A percentile compares a stretch with the other conserved stretches of the same genome.
phyloP scores from a whole-genome alignment of 2,113 vertebrate species.

The Callionymus lyra region DNA sequence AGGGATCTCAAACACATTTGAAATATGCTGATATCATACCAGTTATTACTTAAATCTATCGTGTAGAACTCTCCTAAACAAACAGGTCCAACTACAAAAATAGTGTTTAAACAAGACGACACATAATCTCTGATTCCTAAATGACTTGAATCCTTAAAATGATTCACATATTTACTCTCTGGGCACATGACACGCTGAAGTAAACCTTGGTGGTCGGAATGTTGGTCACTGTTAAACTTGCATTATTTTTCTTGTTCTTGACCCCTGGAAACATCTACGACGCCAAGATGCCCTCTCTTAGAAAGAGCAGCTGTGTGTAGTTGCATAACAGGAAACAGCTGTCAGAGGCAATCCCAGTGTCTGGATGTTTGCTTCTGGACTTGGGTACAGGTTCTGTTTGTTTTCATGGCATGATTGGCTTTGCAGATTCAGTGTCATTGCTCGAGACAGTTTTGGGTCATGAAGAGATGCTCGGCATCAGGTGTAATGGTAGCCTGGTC shows the following conservation, averaged over 20 bases:
- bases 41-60: no score
- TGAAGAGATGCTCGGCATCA: slow-evolving; percentile 24
- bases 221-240: slow-evolving; percentile 68
- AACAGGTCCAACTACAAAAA: no score
- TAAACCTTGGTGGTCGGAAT: slow-evolving; percentile 68
- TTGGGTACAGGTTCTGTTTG: slow-evolving; percentile 62
- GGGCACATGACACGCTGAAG: slow-evolving; percentile 25
- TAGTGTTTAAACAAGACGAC: no score
- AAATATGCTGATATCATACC: no score
- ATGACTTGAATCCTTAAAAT: slow-evolving; percentile 6
- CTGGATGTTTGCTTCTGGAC: slow-evolving; percentile 42
- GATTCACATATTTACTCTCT: slow-evolving; percentile 17
- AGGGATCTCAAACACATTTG: no score
- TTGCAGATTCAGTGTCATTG: slow-evolving; percentile 33
- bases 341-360: slow-evolving; percentile 56
- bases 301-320: slow-evolving; percentile 70
- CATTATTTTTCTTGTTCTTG: slow-evolving; percentile 73
- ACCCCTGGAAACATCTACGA: slow-evolving; percentile 68
- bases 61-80: no score
- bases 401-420: slow-evolving; percentile 46
- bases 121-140: no score
- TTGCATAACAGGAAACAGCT: slow-evolving; percentile 77
- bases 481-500: no score
- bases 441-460: slow-evolving; percentile 33
- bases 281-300: slow-evolving; percentile 63